These are phyloP conservation scores for Leptobrachium ailaonicum DNA, from an alignment of 2,113 vertebrate genomes.

Conservation along the genomic window DNA sequence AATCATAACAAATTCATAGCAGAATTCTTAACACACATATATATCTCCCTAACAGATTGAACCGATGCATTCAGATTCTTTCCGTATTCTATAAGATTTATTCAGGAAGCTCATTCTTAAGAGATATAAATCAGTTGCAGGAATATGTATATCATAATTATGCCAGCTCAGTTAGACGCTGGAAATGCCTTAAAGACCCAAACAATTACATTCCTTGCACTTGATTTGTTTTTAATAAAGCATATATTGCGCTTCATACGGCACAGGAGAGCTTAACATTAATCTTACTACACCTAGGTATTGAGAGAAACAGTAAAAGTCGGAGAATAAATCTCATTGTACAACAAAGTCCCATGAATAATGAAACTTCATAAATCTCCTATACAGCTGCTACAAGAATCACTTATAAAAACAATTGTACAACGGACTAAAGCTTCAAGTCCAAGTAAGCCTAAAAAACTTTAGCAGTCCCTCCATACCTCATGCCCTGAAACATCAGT, in stretches of 20 bases:
- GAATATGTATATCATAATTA: neutral
- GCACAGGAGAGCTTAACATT: constrained; percentile 16
- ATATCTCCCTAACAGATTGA: too few species aligned
- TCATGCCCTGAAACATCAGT: too few species aligned
- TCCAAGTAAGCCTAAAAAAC: neutral
- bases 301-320: neutral
- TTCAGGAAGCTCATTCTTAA: neutral
- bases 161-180: neutral
- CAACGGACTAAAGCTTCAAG: constrained; percentile 9
- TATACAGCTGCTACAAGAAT: constrained; percentile 7
- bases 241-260: neutral
- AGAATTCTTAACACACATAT: too few species aligned
- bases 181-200: neutral
- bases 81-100: neutral
- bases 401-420: neutral
- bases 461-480: too few species aligned
- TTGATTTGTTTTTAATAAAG: neutral
- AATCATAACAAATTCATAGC: too few species aligned
- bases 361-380: constrained; percentile 10
- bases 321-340: neutral
- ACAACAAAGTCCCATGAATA: constrained; percentile 7
- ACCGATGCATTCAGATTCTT: too few species aligned
- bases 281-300: constrained; percentile 16
- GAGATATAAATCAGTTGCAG: neutral
- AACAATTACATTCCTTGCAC: neutral